These are phyloP conservation scores for Limonius californicus DNA, from an alignment of 1,140 invertebrate genomes.

Conservation along the genomic window DNA sequence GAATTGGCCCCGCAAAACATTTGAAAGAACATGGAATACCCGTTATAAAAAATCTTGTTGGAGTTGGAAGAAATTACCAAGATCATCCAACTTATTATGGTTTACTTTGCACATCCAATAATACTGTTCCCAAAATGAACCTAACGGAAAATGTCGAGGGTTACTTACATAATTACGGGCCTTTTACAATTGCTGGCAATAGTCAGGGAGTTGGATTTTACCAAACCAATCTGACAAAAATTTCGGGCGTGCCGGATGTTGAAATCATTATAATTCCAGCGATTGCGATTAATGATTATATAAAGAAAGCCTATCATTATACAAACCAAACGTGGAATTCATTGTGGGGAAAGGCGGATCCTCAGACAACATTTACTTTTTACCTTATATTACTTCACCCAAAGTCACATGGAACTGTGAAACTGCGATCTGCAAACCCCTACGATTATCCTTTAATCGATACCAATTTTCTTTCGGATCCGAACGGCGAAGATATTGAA, in stretches of 20 bases:
- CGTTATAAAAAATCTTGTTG: conserved; percentile 28
- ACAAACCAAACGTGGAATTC: background rate
- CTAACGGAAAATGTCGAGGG: background rate
- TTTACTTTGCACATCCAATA: background rate
- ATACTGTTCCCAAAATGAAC: background rate
- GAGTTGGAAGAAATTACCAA: conserved; percentile 68
- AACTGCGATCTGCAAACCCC: conserved; percentile 57
- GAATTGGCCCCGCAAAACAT: background rate
- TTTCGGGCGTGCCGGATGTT: background rate
- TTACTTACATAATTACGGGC: background rate
- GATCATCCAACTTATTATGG: conserved; percentile 54
- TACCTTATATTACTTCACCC: conserved; percentile 70
- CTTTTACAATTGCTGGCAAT: background rate
- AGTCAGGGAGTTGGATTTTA: background rate
- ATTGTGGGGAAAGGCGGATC: background rate
- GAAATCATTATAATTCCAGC: background rate
- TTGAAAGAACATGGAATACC: background rate
- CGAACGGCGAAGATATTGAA: conserved; percentile 42
- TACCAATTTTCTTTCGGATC: conserved; percentile 59
- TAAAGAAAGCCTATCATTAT: background rate
- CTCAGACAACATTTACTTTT: conserved; percentile 22
- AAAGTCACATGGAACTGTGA: conserved; percentile 59
- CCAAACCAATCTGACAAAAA: background rate
- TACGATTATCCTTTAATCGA: conserved; percentile 61
- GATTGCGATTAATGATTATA: background rate